Base-by-base conservation (phyloP, 2,797 vertebrate genomes). In the Emys orbicularis region DNA sequence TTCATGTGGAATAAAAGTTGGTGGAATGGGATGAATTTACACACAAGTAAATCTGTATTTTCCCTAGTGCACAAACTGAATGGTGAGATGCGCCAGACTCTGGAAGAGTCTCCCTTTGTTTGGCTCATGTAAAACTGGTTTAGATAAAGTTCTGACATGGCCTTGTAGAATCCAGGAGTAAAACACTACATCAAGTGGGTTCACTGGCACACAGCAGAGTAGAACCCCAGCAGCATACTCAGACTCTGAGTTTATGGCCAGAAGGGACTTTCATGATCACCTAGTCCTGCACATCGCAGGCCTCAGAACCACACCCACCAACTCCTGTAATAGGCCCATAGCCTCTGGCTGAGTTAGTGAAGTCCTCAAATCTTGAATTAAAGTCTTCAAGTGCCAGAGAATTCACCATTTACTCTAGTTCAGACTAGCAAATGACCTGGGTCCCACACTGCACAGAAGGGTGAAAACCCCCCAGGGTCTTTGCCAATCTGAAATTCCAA, bases 1-100 rank as follows among this genome's bases (percentile, higher is more conserved):
- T 52, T 97, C 65, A 83, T 92, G 81, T 76, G 50, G 92, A 49
- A 41, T 94, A 86, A 92, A 86, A 76, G 81, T 84, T 50, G 27
- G 53, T 95, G 81, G 50, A 90, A 83, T 52, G 3, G 79, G 83
- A 87, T 84, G 89, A 93, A 92, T 92, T 84, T 86, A 86, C 1
- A 0, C 52, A 7, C 37, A 79, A 37, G 23, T 53, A 81, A 92
- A 94, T 87, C 13, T 2, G 2, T 47, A 2, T 79, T 91, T 92
- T 80, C 80, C 57, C 29, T 19, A 89, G 50, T 41, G 74, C 41
- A n/a, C 4, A 29, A 61, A 41, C 15, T 53, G 47, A 80, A 31
- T 31, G 47, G 61, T 87, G 83, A 5, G n/a, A 91, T 82, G 23
- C 49, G 87, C 53, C 21, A 59, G 34, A 81, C 84, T 11, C 9